Evolutionary conservation across 1,140 invertebrate genomes (phyloP), one percentile per base, ranked within the genome.

Genomic region (Plutomurus gul): DNA sequence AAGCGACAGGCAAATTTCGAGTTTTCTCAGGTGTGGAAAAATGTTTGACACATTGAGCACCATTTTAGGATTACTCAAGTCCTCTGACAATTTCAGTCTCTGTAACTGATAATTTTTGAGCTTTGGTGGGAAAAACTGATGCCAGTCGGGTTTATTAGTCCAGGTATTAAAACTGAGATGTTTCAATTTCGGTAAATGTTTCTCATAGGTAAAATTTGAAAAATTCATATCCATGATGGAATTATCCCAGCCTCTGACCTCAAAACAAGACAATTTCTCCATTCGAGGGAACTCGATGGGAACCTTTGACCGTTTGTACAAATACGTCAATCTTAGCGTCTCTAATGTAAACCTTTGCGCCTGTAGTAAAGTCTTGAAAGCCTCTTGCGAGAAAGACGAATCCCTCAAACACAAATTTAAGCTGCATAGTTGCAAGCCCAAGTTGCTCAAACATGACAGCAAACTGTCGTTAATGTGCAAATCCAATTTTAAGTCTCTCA

Each of bases 211-310:
- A 56, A 78, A 47, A 2, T 25, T 25, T 6, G 77, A 56, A 40
- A 78, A 56, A 16, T 20, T 4, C 4, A 78, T 49, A 6, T 72
- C 33, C 46, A 56, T 72, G 6, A 74, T 40, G 18, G 36, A 33
- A 36, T 36, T 30, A 16, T 78, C 77, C 77, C 77, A 78, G 16
- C 70, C 72, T 37, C 72, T 8, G 3, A 78, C 4, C 30, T 78
- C 77, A 37, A 78, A 43, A 16, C 25, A 10, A 0, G 37, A 39
- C 0, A 72, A 25, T 16, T 43, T 40, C 25, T 72, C 40, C 36
- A 72, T 39, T 72, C 18, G 25, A 22, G 70, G 70, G 5, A 47
- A 74, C 33, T 46, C 43, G 8, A 74, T n/a, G 3, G 25, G 13
- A 33, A 74, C 27, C n/a, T 10, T 46, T 11, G 72, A 47, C 16